These are phyloP conservation scores for Drosophila ezoana DNA, from an alignment of 2,888 invertebrate genomes.

Conservation along the genomic window DNA sequence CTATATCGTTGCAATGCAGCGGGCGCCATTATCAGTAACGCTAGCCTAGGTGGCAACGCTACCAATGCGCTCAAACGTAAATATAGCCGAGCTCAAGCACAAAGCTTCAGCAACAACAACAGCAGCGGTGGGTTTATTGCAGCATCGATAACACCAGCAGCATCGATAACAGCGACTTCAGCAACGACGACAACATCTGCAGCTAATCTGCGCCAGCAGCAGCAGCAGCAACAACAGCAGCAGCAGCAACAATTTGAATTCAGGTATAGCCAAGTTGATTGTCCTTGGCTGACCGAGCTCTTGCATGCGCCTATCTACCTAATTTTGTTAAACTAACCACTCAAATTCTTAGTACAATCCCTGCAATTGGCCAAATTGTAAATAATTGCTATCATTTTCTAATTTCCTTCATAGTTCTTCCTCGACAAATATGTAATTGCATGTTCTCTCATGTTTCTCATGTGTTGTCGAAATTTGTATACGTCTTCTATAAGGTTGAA, in stretches of 20 bases:
- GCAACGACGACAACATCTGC: conserved; percentile 54
- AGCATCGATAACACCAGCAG: conserved; percentile 34
- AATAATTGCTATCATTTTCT: conserved; percentile 13
- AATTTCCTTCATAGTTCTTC: background rate
- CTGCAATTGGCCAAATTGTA: conserved; percentile 16
- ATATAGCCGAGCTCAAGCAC: conserved; percentile 54
- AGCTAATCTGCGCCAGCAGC: conserved; percentile 65
- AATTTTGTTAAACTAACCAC: conserved; percentile 27
- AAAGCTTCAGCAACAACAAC: conserved; percentile 25
- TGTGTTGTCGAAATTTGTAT: background rate
- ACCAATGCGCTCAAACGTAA: conserved; percentile 68
- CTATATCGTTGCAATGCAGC: conserved; percentile 85
- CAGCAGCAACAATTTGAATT: conserved; percentile 83
- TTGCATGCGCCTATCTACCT: conserved; percentile 67
- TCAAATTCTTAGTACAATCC: conserved; percentile 5
- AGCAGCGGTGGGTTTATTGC: conserved; percentile 29
- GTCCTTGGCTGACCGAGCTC: conserved; percentile 59
- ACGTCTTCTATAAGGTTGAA: background rate
- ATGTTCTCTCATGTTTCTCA: conserved; percentile 6
- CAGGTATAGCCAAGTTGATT: conserved; percentile 81
- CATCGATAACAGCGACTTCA: conserved; percentile 28
- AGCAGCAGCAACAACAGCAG: conserved; percentile 54
- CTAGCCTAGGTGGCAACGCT: conserved; percentile 39
- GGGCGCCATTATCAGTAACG: conserved; percentile 46
- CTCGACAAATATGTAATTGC: conserved; percentile 20